Percentiles rank a stretch among this genome's conserved stretches.
Evolutionary conservation across 1,140 invertebrate species (phyloP).

Genomic region (Drosophila ogumai): DNA sequence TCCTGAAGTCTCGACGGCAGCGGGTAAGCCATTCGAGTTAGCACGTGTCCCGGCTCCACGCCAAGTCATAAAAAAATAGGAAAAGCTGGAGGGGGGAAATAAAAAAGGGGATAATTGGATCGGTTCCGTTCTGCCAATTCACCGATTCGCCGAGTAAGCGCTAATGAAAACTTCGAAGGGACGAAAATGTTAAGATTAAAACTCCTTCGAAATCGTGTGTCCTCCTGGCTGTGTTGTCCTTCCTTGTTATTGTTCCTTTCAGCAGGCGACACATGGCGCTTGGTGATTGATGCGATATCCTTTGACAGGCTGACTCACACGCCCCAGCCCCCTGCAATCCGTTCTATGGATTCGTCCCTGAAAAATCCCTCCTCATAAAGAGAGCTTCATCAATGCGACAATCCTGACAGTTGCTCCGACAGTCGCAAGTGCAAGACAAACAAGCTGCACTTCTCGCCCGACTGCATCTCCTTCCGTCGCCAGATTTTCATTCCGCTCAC

Average conservation of each 20-base stretch:
- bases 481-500: background rate
- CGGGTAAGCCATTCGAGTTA: constrained; percentile 14
- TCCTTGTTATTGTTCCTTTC: constrained; percentile 24
- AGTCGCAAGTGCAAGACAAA: constrained; percentile 64
- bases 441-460: constrained; percentile 53
- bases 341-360: constrained; percentile 10
- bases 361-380: background rate
- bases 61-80: constrained; percentile 28
- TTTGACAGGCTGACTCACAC: constrained; percentile 35
- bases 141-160: constrained; percentile 33
- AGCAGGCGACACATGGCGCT: constrained; percentile 35
- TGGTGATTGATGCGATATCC: constrained; percentile 62
- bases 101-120: constrained; percentile 37
- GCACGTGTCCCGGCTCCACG: constrained; percentile 20
- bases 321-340: background rate
- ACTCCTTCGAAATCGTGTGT: background rate
- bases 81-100: background rate
- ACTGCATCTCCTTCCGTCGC: constrained; percentile 19
- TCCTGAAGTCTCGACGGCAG: background rate
- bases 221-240: background rate
- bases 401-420: constrained; percentile 46
- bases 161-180: constrained; percentile 34
- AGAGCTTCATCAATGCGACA: constrained; percentile 66
- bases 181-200: constrained; percentile 19
- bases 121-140: constrained; percentile 29